phyloP scores from a whole-genome alignment of 2,888 invertebrate species.

The Metallyticus violacea region DNA sequence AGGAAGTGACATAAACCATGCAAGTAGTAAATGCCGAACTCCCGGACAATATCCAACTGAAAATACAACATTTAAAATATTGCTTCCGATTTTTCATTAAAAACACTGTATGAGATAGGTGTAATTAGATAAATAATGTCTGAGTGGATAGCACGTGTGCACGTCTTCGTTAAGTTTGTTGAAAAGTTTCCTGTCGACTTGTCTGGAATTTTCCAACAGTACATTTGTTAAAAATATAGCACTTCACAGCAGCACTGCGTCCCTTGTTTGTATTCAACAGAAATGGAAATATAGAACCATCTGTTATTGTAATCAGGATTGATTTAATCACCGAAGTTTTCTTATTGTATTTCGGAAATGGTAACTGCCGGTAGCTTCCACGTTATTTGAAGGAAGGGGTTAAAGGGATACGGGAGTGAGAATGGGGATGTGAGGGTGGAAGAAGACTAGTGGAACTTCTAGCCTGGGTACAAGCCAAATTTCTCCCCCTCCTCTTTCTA shows the following conservation, averaged over 20 bases:
- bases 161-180: neutral
- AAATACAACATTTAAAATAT: too few species aligned
- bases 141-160: neutral
- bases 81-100: too few species aligned
- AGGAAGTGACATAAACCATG: too few species aligned
- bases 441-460: neutral
- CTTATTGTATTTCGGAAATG: conserved; percentile 4
- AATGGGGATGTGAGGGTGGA: neutral
- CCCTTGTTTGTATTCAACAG: neutral
- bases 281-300: conserved; percentile 9
- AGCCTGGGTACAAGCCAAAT: conserved; percentile 17
- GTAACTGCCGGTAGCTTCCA: conserved; percentile 6
- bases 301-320: conserved; percentile 13
- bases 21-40: too few species aligned
- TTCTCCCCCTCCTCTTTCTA: neutral
- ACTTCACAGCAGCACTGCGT: neutral
- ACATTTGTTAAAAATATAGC: neutral
- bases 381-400: conserved; percentile 3
- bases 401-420: neutral
- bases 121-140: too few species aligned
- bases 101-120: too few species aligned
- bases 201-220: neutral
- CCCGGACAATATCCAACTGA: too few species aligned
- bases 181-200: neutral
- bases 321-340: conserved; percentile 11